A percentile compares a stretch with the other conserved stretches of the same genome.
Conservation (phyloP, 2,888 invertebrate species). For the Idaea straminata region DNA sequence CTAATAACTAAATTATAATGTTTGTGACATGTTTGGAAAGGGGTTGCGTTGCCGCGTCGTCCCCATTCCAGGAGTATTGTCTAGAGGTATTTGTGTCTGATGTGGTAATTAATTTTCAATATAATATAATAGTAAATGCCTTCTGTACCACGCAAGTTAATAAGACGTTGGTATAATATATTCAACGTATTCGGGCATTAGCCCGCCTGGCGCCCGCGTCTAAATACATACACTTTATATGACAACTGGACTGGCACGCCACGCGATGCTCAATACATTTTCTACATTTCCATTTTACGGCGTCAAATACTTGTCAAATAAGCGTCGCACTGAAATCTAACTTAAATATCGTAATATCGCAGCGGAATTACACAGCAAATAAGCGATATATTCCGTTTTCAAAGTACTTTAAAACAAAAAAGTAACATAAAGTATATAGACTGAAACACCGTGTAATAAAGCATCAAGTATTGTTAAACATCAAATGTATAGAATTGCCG, state of each 20-base stretch:
- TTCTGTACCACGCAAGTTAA: neutral
- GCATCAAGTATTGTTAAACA: neutral
- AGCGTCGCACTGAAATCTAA: neutral
- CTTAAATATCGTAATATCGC: neutral
- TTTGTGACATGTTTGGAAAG: neutral
- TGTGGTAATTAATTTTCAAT: neutral
- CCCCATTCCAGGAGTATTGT: neutral
- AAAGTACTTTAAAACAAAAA: neutral
- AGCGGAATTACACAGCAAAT: neutral
- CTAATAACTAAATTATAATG: slow-evolving; percentile 1
- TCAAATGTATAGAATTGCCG: neutral
- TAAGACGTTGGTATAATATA: too few relatives aligned
- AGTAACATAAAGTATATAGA: neutral
- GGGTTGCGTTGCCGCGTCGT: neutral
- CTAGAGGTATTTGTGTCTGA: neutral
- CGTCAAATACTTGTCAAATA: too few relatives aligned
- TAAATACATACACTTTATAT: neutral
- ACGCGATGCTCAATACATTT: neutral
- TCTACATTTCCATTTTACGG: too few relatives aligned
- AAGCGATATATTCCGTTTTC: neutral
- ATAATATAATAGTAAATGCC: neutral
- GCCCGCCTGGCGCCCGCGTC: neutral
- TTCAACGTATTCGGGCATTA: too few relatives aligned
- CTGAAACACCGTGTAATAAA: neutral
- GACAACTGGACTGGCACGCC: neutral